Percentiles rank a stretch among this genome's conserved stretches.
Evolutionary conservation across 2,888 invertebrate species (phyloP).

Genomic region (Eupithecia exiguata): DNA sequence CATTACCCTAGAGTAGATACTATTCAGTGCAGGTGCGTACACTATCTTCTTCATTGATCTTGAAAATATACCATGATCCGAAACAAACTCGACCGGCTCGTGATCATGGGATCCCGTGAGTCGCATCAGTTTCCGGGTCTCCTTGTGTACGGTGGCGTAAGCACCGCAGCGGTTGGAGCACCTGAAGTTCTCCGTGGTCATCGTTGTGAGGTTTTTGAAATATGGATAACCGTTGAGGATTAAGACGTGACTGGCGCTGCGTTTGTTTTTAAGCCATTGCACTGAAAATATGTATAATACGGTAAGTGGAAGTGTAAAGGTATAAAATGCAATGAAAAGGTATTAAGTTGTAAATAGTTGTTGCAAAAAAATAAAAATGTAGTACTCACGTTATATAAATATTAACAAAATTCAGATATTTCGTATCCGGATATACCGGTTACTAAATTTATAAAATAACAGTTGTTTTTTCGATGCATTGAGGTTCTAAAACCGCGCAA

Average conservation of each 20-base stretch:
- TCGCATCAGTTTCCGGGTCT: not conserved
- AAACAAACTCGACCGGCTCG: not conserved
- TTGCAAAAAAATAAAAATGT: not conserved
- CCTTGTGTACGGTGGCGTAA: constrained; percentile 28
- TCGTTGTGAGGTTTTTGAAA: constrained; percentile 1
- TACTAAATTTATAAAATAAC: too few relatives aligned
- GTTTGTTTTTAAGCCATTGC: constrained; percentile 9
- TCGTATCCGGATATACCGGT: too few relatives aligned
- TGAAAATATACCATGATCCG: not conserved
- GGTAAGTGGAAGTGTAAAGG: not conserved
- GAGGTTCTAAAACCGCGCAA: too few relatives aligned
- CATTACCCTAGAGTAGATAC: not conserved
- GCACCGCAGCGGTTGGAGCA: constrained; percentile 39
- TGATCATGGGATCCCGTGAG: constrained; percentile 1
- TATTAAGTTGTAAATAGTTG: not conserved
- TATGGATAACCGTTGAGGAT: constrained; percentile 10
- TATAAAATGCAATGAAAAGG: not conserved
- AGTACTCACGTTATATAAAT: too few relatives aligned
- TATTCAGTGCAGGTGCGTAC: not conserved
- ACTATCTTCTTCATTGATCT: not conserved
- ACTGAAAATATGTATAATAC: constrained; percentile 2
- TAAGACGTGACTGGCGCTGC: not conserved
- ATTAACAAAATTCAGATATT: too few relatives aligned
- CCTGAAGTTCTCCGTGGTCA: constrained; percentile 31
- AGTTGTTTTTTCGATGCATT: too few relatives aligned